Base-by-base conservation (phyloP, 2,797 vertebrate species). In the Hozukius guyotensis region DNA sequence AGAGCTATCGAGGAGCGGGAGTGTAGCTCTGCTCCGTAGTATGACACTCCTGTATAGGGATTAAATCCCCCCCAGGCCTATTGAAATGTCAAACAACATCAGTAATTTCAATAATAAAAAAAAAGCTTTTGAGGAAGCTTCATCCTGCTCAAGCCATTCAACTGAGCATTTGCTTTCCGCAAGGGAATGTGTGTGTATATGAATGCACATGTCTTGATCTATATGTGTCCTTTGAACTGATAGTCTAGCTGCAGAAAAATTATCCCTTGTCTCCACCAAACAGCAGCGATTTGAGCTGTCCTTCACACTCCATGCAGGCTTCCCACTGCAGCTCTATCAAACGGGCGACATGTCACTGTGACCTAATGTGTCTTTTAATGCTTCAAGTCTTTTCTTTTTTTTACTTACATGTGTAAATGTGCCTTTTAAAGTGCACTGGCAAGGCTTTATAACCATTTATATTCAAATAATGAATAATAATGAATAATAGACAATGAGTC, bases 11-110 rank as follows among this genome's bases (percentile, higher is more conserved):
- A 86, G 81, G 73, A 82, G 72, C 6, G 1, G 57, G 53, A 62
- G 68, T 60, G 72, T n/a, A n/a, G 78, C 72, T 69, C 52, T 38
- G 68, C 77, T 71, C 24, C 3, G 5, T 62, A 61, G 18, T 55
- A n/a, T 80, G 57, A 74, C 68, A 73, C 56, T 76, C 34, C 68
- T 34, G 69, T 68, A 42, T 59, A 9, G 46, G 74, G 86, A 84
- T 88, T 74, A 87, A 71, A 81, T 68, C 72, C 63, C 16, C 56
- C 32, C 24, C 27, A 13, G 61, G 55, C 70, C 80, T 68, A 77
- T 78, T 77, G 70, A 90, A 78, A 89, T 84, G 89, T 87, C 83
- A 88, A 82, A 74, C 67, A 67, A 77, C 74, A 75, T 91, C 63
- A 32, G 61, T 79, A 57, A 84, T 88, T 90, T 87, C 71, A 85